Evolutionary conservation across 2,797 vertebrate species (phyloP).

Genomic region (Odontamblyopus lacepedii): DNA sequence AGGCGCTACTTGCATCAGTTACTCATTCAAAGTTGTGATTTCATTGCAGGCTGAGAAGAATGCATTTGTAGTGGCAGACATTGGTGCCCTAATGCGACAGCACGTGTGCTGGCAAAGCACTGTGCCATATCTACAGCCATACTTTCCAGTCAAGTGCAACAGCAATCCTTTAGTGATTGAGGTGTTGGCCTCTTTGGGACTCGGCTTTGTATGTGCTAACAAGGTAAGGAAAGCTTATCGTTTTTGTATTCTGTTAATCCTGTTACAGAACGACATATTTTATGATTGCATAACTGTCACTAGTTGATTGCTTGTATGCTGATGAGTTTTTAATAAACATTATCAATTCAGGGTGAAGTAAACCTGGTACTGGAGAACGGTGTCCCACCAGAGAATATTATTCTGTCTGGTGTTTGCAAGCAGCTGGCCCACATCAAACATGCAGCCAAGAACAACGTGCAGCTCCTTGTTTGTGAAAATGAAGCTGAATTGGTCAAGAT

Average conservation of each 20-base stretch:
- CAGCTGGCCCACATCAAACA: slow-evolving; percentile 94
- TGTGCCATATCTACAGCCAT: slow-evolving; percentile 88
- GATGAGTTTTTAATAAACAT: slow-evolving; percentile 34
- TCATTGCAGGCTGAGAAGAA: slow-evolving; percentile 86
- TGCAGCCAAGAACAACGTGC: slow-evolving; percentile 90
- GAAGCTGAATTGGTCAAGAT: slow-evolving; percentile 95
- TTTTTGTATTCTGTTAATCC: slow-evolving; percentile 31
- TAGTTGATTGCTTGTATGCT: slow-evolving; percentile 39
- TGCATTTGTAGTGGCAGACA: slow-evolving; percentile 95
- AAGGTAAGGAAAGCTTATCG: slow-evolving; percentile 78
- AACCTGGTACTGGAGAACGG: slow-evolving; percentile 88
- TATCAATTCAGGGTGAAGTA: slow-evolving; percentile 84
- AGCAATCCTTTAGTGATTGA: slow-evolving; percentile 90
- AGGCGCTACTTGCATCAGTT: not conserved
- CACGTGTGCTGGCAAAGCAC: slow-evolving; percentile 89
- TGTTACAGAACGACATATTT: slow-evolving; percentile 34
- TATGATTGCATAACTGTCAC: slow-evolving; percentile 49
- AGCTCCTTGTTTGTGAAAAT: slow-evolving; percentile 91
- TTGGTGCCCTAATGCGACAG: slow-evolving; percentile 92
- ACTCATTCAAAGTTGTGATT: slow-evolving; percentile 1
- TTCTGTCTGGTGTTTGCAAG: slow-evolving; percentile 93
- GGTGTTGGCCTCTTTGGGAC: slow-evolving; percentile 90
- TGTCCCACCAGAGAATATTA: slow-evolving; percentile 90
- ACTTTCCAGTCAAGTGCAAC: slow-evolving; percentile 94
- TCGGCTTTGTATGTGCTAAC: slow-evolving; percentile 93